Base-by-base conservation (phyloP, 2,113 vertebrate genomes). In the Centrocercus urophasianus region DNA sequence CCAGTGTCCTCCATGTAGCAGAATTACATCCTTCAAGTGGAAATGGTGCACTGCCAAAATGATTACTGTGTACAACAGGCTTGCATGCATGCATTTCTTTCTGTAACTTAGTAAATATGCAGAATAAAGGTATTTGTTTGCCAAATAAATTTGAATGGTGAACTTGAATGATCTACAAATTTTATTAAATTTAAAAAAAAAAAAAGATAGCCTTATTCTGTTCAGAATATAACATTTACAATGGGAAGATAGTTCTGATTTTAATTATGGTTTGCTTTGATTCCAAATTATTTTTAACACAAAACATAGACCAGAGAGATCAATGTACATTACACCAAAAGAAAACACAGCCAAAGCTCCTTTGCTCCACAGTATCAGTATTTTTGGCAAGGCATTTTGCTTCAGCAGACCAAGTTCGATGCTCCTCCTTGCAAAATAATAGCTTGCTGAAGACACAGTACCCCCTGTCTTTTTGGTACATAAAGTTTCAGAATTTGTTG, bases 351-450 rank as follows among this genome's bases (percentile, higher is more conserved):
- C 80, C 95, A 97, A 97, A 95, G 82, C 83, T 20, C 83, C 96
- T 92, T 94, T 95, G 94, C 75, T 57, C 93, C 94, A 94, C 93
- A 96, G 96, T 97, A 86, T 88, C 90, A 90, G 71, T 96, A 96
- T 96, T 96, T 97, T 91, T 95, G 88, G 76, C 97, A 73, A 97
- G 88, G 74, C 76, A 47, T 77, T 94, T 95, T 96, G 96, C 93
- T 96, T 94, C 95, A 93, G 73, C 93, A 72, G 75, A 73, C 84
- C 95, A 93, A 90, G 90, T 94, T 92, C 93, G 93, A 91, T 91
- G 92, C 59, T 85, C 89, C 90, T 91, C 92, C 93, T 96, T 83
- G 56, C 5, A 96, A 95, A 97, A 97, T 40, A 96, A 95, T 78
- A 95, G 88, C 74, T 90, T 79, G 76, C 81, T 92, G 93, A 93